phyloP scores from a whole-genome alignment of 1,140 invertebrate species.

The Conus betulinus region DNA sequence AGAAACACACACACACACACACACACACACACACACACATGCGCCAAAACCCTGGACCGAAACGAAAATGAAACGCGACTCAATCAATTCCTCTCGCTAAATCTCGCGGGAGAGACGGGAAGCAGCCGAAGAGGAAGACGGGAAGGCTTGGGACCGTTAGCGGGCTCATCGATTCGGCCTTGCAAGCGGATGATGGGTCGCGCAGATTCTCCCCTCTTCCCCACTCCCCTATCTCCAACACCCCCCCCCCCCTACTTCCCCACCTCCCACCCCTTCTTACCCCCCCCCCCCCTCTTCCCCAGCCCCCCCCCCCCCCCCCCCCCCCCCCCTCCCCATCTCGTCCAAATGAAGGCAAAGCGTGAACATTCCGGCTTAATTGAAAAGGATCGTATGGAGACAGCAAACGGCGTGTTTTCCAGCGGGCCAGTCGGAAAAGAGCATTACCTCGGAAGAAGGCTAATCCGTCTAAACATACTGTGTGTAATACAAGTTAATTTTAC shows the following conservation, averaged over 20 bases:
- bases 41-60: not conserved
- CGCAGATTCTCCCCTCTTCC: too few relatives aligned
- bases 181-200: too few relatives aligned
- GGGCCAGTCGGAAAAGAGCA: slow-evolving; percentile 30
- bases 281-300: too few relatives aligned
- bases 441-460: slow-evolving; percentile 32
- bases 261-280: too few relatives aligned
- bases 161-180: too few relatives aligned
- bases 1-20: slow-evolving; percentile 18
- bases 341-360: slow-evolving; percentile 38
- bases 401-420: slow-evolving; percentile 34
- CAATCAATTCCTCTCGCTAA: slow-evolving; percentile 23
- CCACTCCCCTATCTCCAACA: too few relatives aligned
- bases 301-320: not conserved
- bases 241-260: too few relatives aligned
- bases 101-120: slow-evolving; percentile 1
- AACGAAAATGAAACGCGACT: slow-evolving; percentile 3
- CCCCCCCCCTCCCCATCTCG: not conserved
- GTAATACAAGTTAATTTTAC: slow-evolving; percentile 41
- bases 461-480: slow-evolving; percentile 40
- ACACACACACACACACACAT: slow-evolving; percentile 13
- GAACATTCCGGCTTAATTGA: slow-evolving; percentile 38
- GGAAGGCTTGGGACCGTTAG: too few relatives aligned
- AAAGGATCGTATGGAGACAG: slow-evolving; percentile 31
- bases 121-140: not conserved